phyloP scores from a whole-genome alignment of 2,888 invertebrate genomes.

The Chaitophorus viminalis region DNA sequence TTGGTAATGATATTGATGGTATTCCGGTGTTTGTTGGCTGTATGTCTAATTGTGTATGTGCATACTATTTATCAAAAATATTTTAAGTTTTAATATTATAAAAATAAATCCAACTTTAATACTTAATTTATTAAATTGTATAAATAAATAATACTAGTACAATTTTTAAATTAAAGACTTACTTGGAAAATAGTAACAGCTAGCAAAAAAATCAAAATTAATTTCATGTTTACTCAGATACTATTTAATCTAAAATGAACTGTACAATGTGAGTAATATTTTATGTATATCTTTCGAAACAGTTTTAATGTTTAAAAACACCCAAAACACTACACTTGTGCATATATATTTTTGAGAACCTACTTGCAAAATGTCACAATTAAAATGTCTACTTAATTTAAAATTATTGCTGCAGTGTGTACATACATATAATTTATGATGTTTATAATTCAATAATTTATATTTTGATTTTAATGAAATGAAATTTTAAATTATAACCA shows the following conservation, averaged over 20 bases:
- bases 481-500: no score
- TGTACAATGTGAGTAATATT: background rate
- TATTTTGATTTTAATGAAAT: no score
- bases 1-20: no score
- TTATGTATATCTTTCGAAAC: background rate
- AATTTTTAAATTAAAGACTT: slow-evolving; percentile 5
- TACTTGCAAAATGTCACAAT: background rate
- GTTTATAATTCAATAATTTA: no score
- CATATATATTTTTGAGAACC: background rate
- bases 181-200: slow-evolving; percentile 9
- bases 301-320: background rate
- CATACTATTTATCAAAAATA: background rate
- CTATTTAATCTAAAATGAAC: slow-evolving; percentile 1
- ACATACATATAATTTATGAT: no score
- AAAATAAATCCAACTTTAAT: no score
- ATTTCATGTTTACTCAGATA: slow-evolving; percentile 9
- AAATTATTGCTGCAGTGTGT: background rate
- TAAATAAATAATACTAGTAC: background rate
- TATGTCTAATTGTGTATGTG: no score
- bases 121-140: no score
- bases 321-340: background rate
- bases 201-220: background rate
- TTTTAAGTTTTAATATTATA: no score
- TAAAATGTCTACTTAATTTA: background rate
- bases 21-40: no score